These are phyloP conservation scores for Pristionchus japonicus DNA, from an alignment of 2,888 invertebrate species.

Conservation along the genomic window DNA sequence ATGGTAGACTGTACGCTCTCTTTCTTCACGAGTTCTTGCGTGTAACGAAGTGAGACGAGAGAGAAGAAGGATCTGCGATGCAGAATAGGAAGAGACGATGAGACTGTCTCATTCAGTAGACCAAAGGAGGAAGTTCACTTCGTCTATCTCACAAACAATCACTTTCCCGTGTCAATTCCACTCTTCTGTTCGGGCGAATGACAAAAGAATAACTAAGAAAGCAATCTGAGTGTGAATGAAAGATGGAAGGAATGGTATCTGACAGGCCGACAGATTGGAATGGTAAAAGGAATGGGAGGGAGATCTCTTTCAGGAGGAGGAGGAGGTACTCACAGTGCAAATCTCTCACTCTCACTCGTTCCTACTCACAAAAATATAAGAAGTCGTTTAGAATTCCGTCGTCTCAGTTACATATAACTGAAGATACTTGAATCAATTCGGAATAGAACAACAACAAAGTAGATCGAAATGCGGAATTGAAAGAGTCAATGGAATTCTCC, in stretches of 20 bases:
- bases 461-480: background rate
- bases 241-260: background rate
- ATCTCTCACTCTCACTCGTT: background rate
- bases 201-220: background rate
- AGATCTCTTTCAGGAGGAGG: background rate
- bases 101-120: background rate
- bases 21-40: background rate
- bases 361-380: background rate
- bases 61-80: background rate
- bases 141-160: background rate
- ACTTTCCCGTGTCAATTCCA: background rate
- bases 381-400: background rate
- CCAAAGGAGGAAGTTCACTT: background rate
- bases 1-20: background rate
- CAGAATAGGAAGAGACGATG: background rate
- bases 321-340: background rate
- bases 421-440: background rate
- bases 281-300: background rate
- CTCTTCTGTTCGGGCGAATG: background rate
- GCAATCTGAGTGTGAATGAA: background rate
- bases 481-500: too few species aligned
- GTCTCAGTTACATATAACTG: too few species aligned
- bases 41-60: background rate
- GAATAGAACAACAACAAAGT: background rate
- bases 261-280: background rate